Base-by-base conservation (phyloP, 1,140 invertebrate species). In the Hylyphantes graminicola region DNA sequence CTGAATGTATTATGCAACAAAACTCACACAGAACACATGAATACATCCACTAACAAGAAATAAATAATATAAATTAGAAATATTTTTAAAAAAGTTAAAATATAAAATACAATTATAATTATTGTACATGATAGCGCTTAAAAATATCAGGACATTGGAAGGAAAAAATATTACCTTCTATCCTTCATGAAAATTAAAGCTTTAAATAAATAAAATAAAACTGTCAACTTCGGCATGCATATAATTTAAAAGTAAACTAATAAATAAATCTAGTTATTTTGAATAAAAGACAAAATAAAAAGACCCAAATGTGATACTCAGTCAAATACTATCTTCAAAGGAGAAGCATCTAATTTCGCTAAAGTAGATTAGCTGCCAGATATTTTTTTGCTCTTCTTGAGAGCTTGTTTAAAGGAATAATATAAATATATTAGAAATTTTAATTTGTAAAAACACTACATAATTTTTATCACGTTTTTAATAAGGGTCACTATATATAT, bases 291-390 rank as follows among this genome's bases (percentile, higher is more conserved):
- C 35, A 35, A 35, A 35, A 35, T 35, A 35, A 35, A 35, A 35
- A 35, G 35, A 63, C 64, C 55, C 55, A 76, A 76, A 70, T 53
- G 68, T 54, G 68, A 50, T 70, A 51, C 68, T 51, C 50, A 51
- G 64, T 59, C 59, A 76, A 35, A 74, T 15, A 74, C 35, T 74
- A 57, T 48, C 57, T n/a, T 74, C 19, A 74, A 35, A 35, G 35
- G 35, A 35, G 1, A 35, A 35, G 72, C 72, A 74, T 74, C 72
- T 74, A 74, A 57, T 15, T 57, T 72, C 48, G 67, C 35, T 81
- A 81, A 61, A 81, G 64, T 72, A 57, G n/a, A 81, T 61, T 81
- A 81, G 78, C 78, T 81, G 78, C 78, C 78, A 55, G 55, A 72
- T 72, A 13, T 63, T 65, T 72, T 81, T 67, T 57, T 72, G 54